These are phyloP conservation scores for Champsocephalus gunnari DNA, from an alignment of 2,797 vertebrate genomes.

Conservation along the genomic window DNA sequence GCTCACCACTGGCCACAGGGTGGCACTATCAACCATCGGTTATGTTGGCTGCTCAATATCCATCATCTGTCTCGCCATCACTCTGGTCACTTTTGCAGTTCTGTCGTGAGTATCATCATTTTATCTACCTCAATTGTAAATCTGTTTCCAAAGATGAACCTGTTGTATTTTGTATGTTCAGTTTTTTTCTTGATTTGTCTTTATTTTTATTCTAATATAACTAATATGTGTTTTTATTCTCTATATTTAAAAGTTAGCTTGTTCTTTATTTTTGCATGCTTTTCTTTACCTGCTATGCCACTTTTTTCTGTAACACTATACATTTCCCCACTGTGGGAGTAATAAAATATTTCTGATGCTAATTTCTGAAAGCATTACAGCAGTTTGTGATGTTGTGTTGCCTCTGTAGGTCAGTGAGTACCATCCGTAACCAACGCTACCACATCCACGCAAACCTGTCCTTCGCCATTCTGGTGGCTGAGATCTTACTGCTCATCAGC, in stretches of 20 bases:
- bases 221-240: no score
- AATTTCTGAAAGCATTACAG: not conserved
- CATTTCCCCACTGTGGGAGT: no score
- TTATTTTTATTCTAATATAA: no score
- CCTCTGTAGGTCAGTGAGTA: conserved; percentile 91
- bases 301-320: no score
- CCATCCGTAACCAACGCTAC: conserved; percentile 96
- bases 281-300: no score
- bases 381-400: conserved; percentile 6
- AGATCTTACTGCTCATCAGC: conserved; percentile 93
- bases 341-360: no score
- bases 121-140: not conserved
- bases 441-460: conserved; percentile 98
- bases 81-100: conserved; percentile 94
- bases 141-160: not conserved
- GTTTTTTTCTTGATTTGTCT: not conserved
- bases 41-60: conserved; percentile 96
- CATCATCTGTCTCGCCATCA: conserved; percentile 92
- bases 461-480: conserved; percentile 93
- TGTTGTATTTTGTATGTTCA: not conserved
- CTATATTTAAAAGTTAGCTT: no score
- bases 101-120: conserved; percentile 91
- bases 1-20: conserved; percentile 90
- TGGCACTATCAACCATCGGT: conserved; percentile 96
- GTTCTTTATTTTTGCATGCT: no score